Conservation (phyloP, 2,797 vertebrate species). For the Mormyrops boulengeri region DNA sequence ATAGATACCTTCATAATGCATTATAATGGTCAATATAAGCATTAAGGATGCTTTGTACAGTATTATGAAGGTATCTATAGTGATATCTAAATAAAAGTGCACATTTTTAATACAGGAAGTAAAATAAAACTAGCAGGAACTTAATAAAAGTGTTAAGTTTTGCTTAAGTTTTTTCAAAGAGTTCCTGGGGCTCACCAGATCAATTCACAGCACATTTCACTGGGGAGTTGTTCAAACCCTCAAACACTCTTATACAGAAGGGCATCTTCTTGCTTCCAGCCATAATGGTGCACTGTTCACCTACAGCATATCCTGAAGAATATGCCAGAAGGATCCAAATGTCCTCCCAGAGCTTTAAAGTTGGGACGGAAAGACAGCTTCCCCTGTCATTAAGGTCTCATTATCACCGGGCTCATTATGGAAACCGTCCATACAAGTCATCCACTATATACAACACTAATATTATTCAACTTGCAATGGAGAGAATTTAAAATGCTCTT, state of each 20-base stretch:
- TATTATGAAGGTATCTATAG: neutral
- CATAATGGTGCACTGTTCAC: neutral
- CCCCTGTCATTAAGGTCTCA: conserved; percentile 5
- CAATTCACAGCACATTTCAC: neutral
- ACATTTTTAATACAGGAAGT: neutral
- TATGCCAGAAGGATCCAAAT: neutral
- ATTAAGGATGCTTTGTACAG: neutral
- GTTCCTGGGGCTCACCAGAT: neutral
- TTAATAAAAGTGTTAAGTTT: neutral
- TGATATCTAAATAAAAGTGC: neutral
- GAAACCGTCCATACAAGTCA: neutral
- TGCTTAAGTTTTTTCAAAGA: neutral
- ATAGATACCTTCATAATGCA: neutral
- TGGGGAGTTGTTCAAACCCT: neutral
- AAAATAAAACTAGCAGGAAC: neutral
- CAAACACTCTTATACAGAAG: neutral
- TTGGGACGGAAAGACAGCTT: neutral
- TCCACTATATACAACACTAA: neutral
- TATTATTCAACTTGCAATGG: conserved; percentile 8
- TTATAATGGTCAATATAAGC: neutral
- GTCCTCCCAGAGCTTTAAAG: neutral
- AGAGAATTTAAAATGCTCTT: neutral
- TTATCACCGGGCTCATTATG: neutral
- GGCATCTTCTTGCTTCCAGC: neutral
- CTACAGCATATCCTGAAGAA: neutral